These are phyloP conservation scores for Chromoteleia sp. DNA, from an alignment of 2,888 invertebrate species.

Conservation along the genomic window DNA sequence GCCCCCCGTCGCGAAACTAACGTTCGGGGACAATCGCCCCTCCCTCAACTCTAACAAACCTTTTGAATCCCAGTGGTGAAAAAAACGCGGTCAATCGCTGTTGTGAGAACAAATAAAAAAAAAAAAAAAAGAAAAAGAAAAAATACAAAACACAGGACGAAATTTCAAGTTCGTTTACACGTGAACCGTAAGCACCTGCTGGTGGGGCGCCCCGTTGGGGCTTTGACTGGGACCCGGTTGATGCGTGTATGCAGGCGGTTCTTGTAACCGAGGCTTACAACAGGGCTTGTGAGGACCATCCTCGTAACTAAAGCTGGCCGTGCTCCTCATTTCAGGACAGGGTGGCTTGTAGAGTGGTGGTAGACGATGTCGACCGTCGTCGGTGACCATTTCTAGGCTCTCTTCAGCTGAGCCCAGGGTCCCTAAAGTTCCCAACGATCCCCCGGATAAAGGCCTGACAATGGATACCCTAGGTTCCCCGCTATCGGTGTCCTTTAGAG, in stretches of 20 bases:
- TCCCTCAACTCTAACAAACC: background rate
- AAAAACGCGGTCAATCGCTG: slow-evolving; percentile 19
- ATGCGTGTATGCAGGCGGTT: slow-evolving; percentile 77
- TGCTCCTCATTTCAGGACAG: slow-evolving; percentile 93
- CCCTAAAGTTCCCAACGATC: slow-evolving; percentile 84
- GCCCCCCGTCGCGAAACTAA: slow-evolving; percentile 9
- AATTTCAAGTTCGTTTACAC: slow-evolving; percentile 75
- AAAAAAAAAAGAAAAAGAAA: slow-evolving; percentile 55
- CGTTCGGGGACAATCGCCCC: slow-evolving; percentile 3
- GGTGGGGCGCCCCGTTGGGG: slow-evolving; percentile 74
- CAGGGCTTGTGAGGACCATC: slow-evolving; percentile 83
- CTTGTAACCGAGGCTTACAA: slow-evolving; percentile 82
- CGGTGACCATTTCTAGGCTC: slow-evolving; percentile 88
- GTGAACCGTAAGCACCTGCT: slow-evolving; percentile 83
- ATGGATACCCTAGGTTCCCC: slow-evolving; percentile 86
- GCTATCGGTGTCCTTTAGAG: slow-evolving; percentile 88
- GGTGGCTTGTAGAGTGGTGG: slow-evolving; percentile 92
- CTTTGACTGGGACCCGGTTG: slow-evolving; percentile 82
- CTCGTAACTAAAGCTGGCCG: slow-evolving; percentile 86
- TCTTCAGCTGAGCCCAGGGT: slow-evolving; percentile 86
- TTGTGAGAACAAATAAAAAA: slow-evolving; percentile 37
- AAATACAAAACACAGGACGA: slow-evolving; percentile 40
- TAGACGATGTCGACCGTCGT: slow-evolving; percentile 86
- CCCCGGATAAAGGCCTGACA: slow-evolving; percentile 84
- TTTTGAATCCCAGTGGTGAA: slow-evolving; percentile 1